Conservation (phyloP, 2,888 invertebrate species). For the Bombylius discolor region DNA sequence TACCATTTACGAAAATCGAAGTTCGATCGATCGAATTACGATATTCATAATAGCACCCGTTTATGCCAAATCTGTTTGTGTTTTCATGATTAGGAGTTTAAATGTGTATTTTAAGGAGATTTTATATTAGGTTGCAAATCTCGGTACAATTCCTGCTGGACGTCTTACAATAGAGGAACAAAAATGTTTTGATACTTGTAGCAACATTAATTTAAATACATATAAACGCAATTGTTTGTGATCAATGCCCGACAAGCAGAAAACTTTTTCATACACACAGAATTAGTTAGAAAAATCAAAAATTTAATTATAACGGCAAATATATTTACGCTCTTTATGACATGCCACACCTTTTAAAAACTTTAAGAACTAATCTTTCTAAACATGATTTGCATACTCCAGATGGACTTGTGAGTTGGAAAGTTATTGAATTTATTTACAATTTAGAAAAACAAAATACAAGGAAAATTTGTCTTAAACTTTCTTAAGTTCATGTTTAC, state of each 20-base stretch:
- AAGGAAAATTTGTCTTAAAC: background rate
- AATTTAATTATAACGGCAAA: background rate
- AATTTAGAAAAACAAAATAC: background rate
- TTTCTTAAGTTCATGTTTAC: background rate
- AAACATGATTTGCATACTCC: background rate
- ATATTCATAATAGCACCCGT: no score
- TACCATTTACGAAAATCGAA: no score
- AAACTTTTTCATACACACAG: background rate
- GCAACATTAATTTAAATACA: background rate
- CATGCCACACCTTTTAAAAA: background rate
- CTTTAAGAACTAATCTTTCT: background rate
- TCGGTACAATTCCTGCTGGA: background rate
- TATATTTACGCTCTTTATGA: background rate
- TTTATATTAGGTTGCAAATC: background rate
- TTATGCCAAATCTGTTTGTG: background rate
- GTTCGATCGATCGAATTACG: no score
- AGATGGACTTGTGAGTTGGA: background rate
- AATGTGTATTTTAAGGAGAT: background rate
- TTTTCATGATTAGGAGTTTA: background rate
- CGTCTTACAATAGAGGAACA: background rate
- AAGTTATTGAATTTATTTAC: background rate
- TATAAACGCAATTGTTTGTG: background rate
- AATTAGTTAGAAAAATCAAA: no score
- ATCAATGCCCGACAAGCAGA: background rate
- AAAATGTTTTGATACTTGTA: background rate